Percentiles rank a stretch among this genome's conserved stretches.
Conservation (phyloP, 2,888 invertebrate genomes). For the Eilema sororculum region DNA sequence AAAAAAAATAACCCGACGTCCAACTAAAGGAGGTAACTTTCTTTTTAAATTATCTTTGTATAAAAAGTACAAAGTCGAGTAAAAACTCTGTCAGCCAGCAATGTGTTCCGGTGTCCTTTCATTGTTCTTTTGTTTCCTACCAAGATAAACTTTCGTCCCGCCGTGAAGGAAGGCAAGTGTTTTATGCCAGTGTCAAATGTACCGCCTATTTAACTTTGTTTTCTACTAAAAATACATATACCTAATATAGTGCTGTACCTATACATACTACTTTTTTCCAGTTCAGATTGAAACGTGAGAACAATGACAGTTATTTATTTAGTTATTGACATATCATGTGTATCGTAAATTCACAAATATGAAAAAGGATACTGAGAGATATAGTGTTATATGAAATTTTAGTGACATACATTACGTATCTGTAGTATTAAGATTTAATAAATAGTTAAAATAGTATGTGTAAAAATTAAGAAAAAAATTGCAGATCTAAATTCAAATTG, state of each 20-base stretch:
- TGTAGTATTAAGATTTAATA: background rate
- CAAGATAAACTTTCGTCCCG: conserved; percentile 57
- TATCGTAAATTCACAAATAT: background rate
- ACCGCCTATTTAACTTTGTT: conserved; percentile 53
- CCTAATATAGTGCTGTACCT: conserved; percentile 24
- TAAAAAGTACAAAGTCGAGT: conserved; percentile 42
- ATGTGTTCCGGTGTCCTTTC: conserved; percentile 52
- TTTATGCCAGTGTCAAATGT: conserved; percentile 68
- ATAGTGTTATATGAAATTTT: background rate
- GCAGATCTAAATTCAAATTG: background rate
- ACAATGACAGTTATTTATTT: background rate
- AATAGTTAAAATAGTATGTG: background rate
- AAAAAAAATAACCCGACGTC: conserved; percentile 11
- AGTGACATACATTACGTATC: background rate
- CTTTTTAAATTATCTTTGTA: conserved; percentile 27
- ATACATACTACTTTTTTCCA: conserved; percentile 33
- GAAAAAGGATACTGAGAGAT: background rate
- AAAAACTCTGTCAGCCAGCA: conserved; percentile 45
- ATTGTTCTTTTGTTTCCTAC: conserved; percentile 55
- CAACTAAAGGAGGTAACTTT: conserved; percentile 19
- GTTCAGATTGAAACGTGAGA: conserved; percentile 30
- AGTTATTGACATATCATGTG: background rate
- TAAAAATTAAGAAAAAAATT: background rate
- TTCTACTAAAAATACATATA: conserved; percentile 37
- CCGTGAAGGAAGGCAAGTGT: conserved; percentile 53